These are phyloP conservation scores for Euphonia xanthogaster DNA, from an alignment of 2,797 vertebrate species.

Conservation along the genomic window DNA sequence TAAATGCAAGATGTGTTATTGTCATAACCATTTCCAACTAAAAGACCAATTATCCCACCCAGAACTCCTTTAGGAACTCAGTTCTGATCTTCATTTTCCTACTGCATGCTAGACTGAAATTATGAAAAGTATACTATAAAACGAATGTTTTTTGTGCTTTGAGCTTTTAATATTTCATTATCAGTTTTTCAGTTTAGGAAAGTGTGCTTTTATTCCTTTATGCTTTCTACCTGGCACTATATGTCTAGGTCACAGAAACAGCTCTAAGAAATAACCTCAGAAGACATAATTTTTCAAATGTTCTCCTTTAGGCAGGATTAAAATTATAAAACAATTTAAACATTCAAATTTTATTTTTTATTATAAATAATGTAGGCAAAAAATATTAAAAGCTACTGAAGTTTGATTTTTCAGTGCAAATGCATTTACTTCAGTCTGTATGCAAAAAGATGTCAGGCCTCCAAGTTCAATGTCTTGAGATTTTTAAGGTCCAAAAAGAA, in stretches of 20 bases:
- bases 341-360: neutral
- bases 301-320: neutral
- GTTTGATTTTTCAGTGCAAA: neutral
- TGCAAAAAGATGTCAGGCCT: neutral
- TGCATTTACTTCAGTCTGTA: neutral
- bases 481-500: neutral
- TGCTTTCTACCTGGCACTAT: rapidly evolving
- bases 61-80: neutral
- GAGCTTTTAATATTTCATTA: neutral
- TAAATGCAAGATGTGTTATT: neutral
- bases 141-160: neutral
- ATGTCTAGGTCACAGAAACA: neutral
- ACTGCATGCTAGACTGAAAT: neutral
- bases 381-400: neutral
- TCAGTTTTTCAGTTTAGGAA: neutral
- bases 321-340: neutral
- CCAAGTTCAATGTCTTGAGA: neutral
- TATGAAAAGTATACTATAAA: neutral
- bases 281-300: neutral
- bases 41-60: neutral
- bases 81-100: neutral
- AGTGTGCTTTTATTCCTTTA: neutral
- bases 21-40: neutral
- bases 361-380: neutral
- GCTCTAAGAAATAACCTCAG: neutral